phyloP scores from a whole-genome alignment of 64 coral and sea anemone species.

The Stichodactyla mertensii region DNA sequence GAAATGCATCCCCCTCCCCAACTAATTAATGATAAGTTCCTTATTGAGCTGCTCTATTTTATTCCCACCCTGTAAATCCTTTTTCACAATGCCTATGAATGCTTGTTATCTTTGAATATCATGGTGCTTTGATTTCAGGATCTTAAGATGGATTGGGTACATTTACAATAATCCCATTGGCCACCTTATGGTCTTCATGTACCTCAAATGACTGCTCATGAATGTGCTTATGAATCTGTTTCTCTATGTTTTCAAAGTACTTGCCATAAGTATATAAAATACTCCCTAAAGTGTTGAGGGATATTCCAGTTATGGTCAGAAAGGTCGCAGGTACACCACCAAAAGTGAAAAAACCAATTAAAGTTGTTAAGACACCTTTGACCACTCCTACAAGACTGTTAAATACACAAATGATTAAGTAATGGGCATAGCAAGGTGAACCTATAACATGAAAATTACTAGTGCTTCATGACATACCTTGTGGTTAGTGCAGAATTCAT shows the following conservation, averaged over 20 bases:
- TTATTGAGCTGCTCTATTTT: too few species aligned
- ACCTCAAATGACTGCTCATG: constrained; percentile 29
- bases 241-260: constrained; percentile 44
- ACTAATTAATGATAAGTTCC: too few species aligned
- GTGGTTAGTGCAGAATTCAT: constrained; percentile 74
- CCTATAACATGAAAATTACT: not conserved
- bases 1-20: too few species aligned
- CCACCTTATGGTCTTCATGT: not conserved
- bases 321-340: constrained; percentile 52
- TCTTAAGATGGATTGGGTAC: not conserved
- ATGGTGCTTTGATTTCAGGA: not conserved
- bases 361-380: constrained; percentile 66
- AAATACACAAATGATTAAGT: constrained; percentile 1
- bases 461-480: constrained; percentile 52
- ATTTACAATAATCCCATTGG: not conserved
- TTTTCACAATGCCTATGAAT: too few species aligned
- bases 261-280: constrained; percentile 40
- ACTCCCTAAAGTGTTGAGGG: constrained; percentile 50
- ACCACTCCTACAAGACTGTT: constrained; percentile 69
- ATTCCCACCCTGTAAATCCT: too few species aligned
- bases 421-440: not conserved
- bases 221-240: constrained; percentile 47
- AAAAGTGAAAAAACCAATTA: constrained; percentile 81
- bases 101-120: too few species aligned
- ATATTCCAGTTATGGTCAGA: constrained; percentile 39